These are phyloP conservation scores for Chionomys nivalis DNA, from an alignment of 2,113 vertebrate genomes.

Conservation along the genomic window DNA sequence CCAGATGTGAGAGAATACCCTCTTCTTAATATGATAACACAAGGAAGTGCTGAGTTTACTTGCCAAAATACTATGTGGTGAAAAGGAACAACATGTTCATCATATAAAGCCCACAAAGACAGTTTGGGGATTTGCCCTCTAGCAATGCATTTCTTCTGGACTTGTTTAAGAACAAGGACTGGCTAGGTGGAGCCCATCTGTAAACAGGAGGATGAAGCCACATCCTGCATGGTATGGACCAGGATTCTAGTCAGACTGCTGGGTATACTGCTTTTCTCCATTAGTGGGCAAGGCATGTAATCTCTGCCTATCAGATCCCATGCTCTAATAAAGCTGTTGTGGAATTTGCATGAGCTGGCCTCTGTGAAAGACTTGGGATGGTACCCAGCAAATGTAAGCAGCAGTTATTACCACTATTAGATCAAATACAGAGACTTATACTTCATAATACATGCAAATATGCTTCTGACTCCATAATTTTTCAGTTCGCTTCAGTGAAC, in stretches of 20 bases:
- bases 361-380: not conserved
- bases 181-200: not conserved
- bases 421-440: not conserved
- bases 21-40: not conserved
- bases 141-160: not conserved
- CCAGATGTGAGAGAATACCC: not conserved
- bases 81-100: not conserved
- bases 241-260: not conserved
- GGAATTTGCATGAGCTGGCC: not conserved
- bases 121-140: not conserved
- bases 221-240: not conserved
- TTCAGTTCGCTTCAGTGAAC: not conserved
- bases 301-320: not conserved
- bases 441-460: not conserved
- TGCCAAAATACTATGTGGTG: not conserved
- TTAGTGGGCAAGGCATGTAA: not conserved
- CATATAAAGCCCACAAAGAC: not conserved
- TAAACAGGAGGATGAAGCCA: not conserved
- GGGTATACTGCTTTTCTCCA: not conserved
- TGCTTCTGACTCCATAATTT: not conserved
- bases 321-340: not conserved
- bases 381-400: not conserved
- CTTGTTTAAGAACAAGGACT: constrained; percentile 1
- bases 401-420: not conserved
- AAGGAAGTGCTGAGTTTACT: not conserved